Base-by-base conservation (phyloP, 1,140 invertebrate species). In the Heliconius eleuchia region DNA sequence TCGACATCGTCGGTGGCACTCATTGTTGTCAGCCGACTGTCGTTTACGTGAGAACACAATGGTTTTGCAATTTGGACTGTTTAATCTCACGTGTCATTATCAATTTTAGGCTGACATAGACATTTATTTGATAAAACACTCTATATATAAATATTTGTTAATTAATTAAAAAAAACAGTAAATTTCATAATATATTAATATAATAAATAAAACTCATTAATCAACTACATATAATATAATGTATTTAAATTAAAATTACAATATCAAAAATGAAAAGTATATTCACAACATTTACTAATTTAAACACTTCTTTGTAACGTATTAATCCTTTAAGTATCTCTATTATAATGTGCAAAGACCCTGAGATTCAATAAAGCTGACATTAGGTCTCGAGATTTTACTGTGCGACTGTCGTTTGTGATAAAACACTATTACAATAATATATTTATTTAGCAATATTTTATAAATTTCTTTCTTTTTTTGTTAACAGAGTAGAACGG, bases 41-140 rank as follows among this genome's bases (percentile, higher is more conserved):
- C 88, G 85, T 88, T 93, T 92, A 94, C 91, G 91, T 94, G 91
- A 94, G 92, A 94, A 93, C 89, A 92, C 89, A 92, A 91, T 87
- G 84, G 87, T 93, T 93, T 94, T 83, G 91, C 88, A 94, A 93
- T 89, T 80, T 84, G 83, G 80, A 87, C 80, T 74, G 80, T 87
- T 88, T 86, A 85, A 89, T 91, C 86, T 89, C 87, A 81, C 77
- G 83, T 79, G 83, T 86, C 84, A 89, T 90, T 85, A 71, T 82
- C 80, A 73, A 84, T 86, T 86, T 88, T 89, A 71, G 71, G 82
- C 72, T 81, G 80, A 84, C 81, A 83, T 70, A 76, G 75, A 81
- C 13, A 73, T 73, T 73, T 42, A 27, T 71, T 18, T 73, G 72
- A 46, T 77, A 57, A 72, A 73, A 52, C 70, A 39, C 71, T 2